phyloP scores from a whole-genome alignment of 53 echinoderm and acorn worm genomes.

The Temnopleurus reevesii region DNA sequence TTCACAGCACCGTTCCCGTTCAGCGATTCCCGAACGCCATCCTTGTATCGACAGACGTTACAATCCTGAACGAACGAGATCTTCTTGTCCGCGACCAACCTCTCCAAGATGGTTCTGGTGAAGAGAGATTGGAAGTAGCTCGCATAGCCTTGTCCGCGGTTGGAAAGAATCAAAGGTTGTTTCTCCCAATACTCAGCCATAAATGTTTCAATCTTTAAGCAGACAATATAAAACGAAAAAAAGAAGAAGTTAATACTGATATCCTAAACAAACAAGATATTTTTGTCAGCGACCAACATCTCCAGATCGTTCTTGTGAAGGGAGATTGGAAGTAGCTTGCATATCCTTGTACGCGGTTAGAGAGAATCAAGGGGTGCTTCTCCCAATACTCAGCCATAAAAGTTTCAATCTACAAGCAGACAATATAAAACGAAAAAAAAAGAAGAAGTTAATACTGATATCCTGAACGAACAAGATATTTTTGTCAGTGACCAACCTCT shows the following conservation, averaged over 20 bases:
- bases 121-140: conserved; percentile 53
- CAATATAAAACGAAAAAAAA: neutral
- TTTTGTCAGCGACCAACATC: conserved; percentile 52
- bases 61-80: conserved; percentile 3
- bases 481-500: conserved; percentile 58
- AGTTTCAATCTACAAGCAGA: neutral
- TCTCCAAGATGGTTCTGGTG: conserved; percentile 64
- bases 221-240: neutral
- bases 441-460: no score
- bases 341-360: conserved; percentile 24
- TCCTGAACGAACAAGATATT: neutral
- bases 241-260: no score
- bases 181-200: conserved; percentile 80
- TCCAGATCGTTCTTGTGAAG: conserved; percentile 71
- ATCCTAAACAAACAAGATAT: neutral
- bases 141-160: conserved; percentile 4
- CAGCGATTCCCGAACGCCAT: conserved; percentile 4
- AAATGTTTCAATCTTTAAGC: conserved; percentile 48
- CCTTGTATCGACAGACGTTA: conserved; percentile 35
- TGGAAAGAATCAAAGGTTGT: conserved; percentile 69
- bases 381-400: conserved; percentile 86
- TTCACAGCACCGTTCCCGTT: conserved; percentile 65
- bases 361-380: conserved; percentile 71
- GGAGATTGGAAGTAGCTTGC: conserved; percentile 4
- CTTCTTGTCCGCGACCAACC: conserved; percentile 54